These are phyloP conservation scores for Ameiurus melas DNA, from an alignment of 2,113 vertebrate species.

Conservation along the genomic window DNA sequence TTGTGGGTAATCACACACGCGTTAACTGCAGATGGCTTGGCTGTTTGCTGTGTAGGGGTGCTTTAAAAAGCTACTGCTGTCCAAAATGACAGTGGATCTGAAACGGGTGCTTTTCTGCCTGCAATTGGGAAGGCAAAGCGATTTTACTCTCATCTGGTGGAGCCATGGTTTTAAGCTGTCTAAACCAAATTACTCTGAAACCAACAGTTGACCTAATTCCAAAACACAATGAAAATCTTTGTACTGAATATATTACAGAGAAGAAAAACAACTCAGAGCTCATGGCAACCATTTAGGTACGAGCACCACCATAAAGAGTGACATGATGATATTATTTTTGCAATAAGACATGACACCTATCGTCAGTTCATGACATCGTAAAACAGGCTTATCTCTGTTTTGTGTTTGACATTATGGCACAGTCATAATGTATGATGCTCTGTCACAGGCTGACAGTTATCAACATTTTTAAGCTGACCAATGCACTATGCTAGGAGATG, in stretches of 20 bases:
- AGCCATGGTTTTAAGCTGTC: slow-evolving; percentile 42
- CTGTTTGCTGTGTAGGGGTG: slow-evolving; percentile 35
- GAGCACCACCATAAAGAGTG: background rate
- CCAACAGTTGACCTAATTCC: slow-evolving; percentile 32
- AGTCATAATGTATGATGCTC: background rate
- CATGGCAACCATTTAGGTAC: background rate
- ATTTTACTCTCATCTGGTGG: slow-evolving; percentile 44
- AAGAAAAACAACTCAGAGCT: background rate
- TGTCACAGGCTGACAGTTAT: background rate
- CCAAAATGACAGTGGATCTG: slow-evolving; percentile 37
- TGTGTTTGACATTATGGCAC: slow-evolving; percentile 6
- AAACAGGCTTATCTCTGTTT: background rate
- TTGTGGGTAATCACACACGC: slow-evolving; percentile 37
- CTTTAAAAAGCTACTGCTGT: slow-evolving; percentile 44
- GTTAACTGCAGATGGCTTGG: slow-evolving; percentile 44
- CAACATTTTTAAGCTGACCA: slow-evolving; percentile 4
- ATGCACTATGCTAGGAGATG: background rate
- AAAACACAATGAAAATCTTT: slow-evolving; percentile 10
- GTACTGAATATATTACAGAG: slow-evolving; percentile 18
- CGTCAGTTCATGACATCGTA: slow-evolving; percentile 15
- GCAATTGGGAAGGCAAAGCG: slow-evolving; percentile 39
- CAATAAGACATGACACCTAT: slow-evolving; percentile 15
- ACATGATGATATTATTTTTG: slow-evolving; percentile 19
- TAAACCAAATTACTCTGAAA: slow-evolving; percentile 40
- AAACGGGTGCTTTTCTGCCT: slow-evolving; percentile 41